These are phyloP conservation scores for Argyresthia albistria DNA, from an alignment of 2,888 invertebrate species.

Conservation along the genomic window DNA sequence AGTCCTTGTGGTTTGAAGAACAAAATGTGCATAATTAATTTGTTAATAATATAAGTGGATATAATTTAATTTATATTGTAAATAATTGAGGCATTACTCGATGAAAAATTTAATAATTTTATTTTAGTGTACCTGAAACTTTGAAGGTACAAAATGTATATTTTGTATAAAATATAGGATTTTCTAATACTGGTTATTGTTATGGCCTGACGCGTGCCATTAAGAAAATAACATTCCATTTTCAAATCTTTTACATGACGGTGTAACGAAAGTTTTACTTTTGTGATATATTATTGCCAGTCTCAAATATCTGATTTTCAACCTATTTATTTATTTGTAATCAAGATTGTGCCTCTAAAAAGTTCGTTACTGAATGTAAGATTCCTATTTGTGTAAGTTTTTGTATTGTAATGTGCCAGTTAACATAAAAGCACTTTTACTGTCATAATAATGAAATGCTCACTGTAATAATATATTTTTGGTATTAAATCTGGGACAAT, in stretches of 20 bases:
- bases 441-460: background rate
- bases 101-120: constrained; percentile 9
- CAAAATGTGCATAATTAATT: constrained; percentile 53
- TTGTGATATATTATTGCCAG: constrained; percentile 1
- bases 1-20: constrained; percentile 49
- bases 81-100: constrained; percentile 45
- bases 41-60: constrained; percentile 17
- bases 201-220: constrained; percentile 6
- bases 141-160: constrained; percentile 26
- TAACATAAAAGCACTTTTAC: background rate
- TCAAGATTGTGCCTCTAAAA: no score
- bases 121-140: constrained; percentile 31
- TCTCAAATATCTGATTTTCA: background rate
- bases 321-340: no score
- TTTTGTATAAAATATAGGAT: constrained; percentile 5
- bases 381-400: background rate
- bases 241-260: no score
- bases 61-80: constrained; percentile 16
- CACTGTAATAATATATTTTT: background rate
- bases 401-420: background rate
- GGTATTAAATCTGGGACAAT: background rate
- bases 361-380: no score
- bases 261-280: background rate
- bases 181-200: background rate
- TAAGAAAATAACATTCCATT: background rate